Evolutionary conservation across 1,140 invertebrate species (phyloP), one percentile per base, ranked within the genome.

Genomic region (Chionoecetes opilio): DNA sequence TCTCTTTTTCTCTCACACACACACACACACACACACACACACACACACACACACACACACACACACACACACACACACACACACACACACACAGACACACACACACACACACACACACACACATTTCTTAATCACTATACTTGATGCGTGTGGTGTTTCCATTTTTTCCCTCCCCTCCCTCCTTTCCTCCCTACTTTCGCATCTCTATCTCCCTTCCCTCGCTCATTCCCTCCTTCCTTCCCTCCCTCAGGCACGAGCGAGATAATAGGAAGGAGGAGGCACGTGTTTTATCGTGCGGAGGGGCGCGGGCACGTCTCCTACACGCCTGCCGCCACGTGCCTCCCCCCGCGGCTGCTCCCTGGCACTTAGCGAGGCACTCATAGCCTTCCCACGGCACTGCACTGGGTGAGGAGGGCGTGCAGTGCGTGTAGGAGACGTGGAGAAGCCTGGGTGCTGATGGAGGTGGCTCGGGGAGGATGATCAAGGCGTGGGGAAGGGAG

Each of bases 21-120:
- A 75, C 53, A 75, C 53, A 75, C 53, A 75, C 53, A 75, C 53
- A 75, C 53, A 75, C 53, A 75, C 53, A 75, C 53, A 75, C 53
- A 75, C 53, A 75, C 53, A 75, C 53, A 46, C 53, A 75, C 53
- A 75, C 53, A 75, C 53, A 75, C 53, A 75, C 53, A 75, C 53
- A 75, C 53, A 75, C 53, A 75, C 53, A 75, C 53, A 75, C 53
- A 75, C 53, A 46, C 53, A 75, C 53, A 75, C 53, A 75, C 63
- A 75, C 63, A 75, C 63, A 75, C 63, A 75, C 63, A 75, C 63
- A 75, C 63, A 75, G 21, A 75, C 63, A 75, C 63, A 53, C 63
- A 75, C 63, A 75, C 63, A 75, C 63, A 75, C 63, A 75, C 63
- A 75, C 63, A 75, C 63, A 75, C 63, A 75, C 63, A 75, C 63